phyloP scores from a whole-genome alignment of 2,113 vertebrate species.

The Euleptes europaea region DNA sequence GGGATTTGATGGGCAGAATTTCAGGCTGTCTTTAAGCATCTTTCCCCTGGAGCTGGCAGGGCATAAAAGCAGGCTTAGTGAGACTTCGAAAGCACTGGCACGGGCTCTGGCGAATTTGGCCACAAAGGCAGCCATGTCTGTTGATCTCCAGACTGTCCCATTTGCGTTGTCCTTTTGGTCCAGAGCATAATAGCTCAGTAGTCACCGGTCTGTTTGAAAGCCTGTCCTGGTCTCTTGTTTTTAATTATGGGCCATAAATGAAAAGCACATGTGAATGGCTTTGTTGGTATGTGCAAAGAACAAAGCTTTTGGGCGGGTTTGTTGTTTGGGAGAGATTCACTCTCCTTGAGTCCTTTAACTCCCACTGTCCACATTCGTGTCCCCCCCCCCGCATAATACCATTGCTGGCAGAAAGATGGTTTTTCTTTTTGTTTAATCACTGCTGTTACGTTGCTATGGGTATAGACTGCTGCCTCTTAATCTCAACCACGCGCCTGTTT shows the following conservation, averaged over 20 bases:
- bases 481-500: constrained; percentile 40
- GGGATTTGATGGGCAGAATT: no score
- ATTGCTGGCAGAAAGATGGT: neutral
- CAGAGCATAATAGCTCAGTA: constrained; percentile 43
- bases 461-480: neutral
- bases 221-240: constrained; percentile 15
- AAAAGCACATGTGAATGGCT: constrained; percentile 24
- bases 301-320: neutral
- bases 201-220: neutral
- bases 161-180: neutral
- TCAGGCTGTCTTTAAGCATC: no score
- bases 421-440: constrained; percentile 31
- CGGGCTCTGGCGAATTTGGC: neutral
- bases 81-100: no score
- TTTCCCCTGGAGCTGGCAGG: no score
- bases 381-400: neutral
- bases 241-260: constrained; percentile 38
- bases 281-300: neutral
- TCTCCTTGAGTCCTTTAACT: neutral
- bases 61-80: no score
- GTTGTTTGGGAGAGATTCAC: no score
- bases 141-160: neutral
- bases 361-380: neutral
- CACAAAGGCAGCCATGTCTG: neutral
- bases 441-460: constrained; percentile 34